Conservation (phyloP, 2,888 invertebrate species). For the Ochropacha duplaris region DNA sequence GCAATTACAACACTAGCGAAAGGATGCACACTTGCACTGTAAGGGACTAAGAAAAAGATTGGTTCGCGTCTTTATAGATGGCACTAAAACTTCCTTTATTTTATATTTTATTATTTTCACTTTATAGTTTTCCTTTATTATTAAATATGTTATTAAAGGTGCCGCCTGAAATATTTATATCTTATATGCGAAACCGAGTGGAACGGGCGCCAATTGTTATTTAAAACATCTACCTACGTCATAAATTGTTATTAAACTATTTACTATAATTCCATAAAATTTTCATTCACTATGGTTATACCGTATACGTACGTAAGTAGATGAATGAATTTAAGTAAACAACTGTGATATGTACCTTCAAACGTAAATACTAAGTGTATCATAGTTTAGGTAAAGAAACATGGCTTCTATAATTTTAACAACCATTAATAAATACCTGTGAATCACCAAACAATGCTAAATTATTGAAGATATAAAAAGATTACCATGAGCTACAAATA, state of each 20-base stretch:
- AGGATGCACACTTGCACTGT: too few relatives aligned
- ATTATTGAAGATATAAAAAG: not conserved
- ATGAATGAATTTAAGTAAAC: not conserved
- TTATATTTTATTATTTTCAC: too few relatives aligned
- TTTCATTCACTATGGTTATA: not conserved
- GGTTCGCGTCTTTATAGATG: too few relatives aligned
- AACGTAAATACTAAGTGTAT: not conserved
- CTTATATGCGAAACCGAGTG: not conserved
- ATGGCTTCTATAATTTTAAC: not conserved
- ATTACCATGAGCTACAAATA: not conserved
- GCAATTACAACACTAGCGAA: too few relatives aligned
- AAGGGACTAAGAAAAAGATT: too few relatives aligned
- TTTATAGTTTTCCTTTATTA: too few relatives aligned
- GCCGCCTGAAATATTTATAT: not conserved
- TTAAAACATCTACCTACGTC: not conserved
- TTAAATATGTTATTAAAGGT: not conserved
- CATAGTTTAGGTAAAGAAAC: not conserved
- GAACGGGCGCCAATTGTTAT: not conserved
- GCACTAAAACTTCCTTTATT: too few relatives aligned
- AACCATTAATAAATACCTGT: not conserved
- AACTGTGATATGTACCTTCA: not conserved
- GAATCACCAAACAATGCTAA: conserved; percentile 4
- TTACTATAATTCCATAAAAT: not conserved
- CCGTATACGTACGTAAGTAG: not conserved
- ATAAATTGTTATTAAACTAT: not conserved